Percentiles rank a stretch among this genome's conserved stretches.
Conservation (phyloP, 2,113 vertebrate species). For the Neoarius graeffei region DNA sequence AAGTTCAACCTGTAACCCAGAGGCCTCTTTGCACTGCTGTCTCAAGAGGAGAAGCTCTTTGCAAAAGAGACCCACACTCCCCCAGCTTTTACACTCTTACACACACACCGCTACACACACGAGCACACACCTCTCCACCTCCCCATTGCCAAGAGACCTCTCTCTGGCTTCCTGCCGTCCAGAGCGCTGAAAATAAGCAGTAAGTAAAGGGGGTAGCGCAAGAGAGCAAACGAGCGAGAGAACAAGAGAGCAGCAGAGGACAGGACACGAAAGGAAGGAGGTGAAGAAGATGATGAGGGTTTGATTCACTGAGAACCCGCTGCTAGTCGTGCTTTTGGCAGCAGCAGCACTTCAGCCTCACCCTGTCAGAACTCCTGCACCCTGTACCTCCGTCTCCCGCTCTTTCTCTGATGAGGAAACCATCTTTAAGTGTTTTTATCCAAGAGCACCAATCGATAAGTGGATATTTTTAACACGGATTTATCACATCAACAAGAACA, state of each 20-base stretch:
- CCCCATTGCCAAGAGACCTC: constrained; percentile 42
- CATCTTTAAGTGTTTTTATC: constrained; percentile 72
- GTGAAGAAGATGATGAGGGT: constrained; percentile 44
- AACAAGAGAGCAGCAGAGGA: constrained; percentile 34
- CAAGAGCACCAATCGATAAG: constrained; percentile 70
- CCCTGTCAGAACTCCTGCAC: constrained; percentile 39
- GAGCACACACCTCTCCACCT: constrained; percentile 38
- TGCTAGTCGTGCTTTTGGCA: constrained; percentile 57
- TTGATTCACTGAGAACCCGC: constrained; percentile 52
- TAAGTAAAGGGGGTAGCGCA: constrained; percentile 13
- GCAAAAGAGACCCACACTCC: constrained; percentile 45
- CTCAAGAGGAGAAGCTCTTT: constrained; percentile 53
- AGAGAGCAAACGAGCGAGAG: constrained; percentile 39
- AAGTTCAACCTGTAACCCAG: constrained; percentile 53
- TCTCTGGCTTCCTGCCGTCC: constrained; percentile 46
- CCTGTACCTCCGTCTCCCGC: constrained; percentile 39
- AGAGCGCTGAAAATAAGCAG: constrained; percentile 50
- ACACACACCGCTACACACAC: constrained; percentile 21
- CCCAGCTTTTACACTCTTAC: constrained; percentile 30
- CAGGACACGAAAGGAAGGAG: constrained; percentile 37
- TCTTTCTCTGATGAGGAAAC: constrained; percentile 58
- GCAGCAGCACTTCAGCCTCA: constrained; percentile 30
- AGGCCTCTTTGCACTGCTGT: constrained; percentile 52
- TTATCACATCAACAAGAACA: constrained; percentile 71
- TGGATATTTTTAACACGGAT: constrained; percentile 74